Conservation (phyloP, 2,113 vertebrate species). For the Crotophaga sulcirostris region DNA sequence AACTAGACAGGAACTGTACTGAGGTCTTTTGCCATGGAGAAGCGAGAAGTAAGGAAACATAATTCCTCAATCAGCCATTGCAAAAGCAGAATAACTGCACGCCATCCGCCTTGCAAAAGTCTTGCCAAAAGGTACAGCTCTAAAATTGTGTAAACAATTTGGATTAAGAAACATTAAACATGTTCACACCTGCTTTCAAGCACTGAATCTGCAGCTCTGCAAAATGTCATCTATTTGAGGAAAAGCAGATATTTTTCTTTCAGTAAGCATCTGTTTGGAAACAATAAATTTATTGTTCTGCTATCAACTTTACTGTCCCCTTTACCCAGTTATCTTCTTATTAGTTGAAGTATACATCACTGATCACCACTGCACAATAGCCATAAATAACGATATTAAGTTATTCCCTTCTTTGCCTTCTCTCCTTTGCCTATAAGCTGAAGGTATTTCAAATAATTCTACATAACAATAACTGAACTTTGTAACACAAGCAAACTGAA, state of each 20-base stretch:
- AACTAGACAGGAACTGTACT: background rate
- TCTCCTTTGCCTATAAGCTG: background rate
- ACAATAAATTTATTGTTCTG: background rate
- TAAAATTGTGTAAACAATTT: constrained; percentile 4
- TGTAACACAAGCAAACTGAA: background rate
- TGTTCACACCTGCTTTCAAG: constrained; percentile 11
- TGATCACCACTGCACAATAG: background rate
- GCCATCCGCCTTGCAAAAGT: background rate
- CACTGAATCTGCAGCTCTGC: background rate
- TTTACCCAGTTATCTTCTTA: background rate
- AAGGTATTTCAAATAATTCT: background rate
- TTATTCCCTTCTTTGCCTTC: background rate
- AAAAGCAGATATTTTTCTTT: background rate
- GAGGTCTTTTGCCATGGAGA: background rate
- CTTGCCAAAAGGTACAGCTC: background rate
- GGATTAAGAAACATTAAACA: background rate
- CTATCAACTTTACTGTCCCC: background rate
- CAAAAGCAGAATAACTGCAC: background rate
- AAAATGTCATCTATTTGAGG: background rate
- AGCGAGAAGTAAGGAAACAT: background rate
- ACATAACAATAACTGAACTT: background rate
- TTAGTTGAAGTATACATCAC: background rate
- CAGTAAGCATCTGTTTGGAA: background rate
- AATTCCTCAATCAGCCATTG: background rate
- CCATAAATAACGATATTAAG: background rate